phyloP scores from a whole-genome alignment of 2,113 vertebrate genomes.

The Syngnathus typhle region DNA sequence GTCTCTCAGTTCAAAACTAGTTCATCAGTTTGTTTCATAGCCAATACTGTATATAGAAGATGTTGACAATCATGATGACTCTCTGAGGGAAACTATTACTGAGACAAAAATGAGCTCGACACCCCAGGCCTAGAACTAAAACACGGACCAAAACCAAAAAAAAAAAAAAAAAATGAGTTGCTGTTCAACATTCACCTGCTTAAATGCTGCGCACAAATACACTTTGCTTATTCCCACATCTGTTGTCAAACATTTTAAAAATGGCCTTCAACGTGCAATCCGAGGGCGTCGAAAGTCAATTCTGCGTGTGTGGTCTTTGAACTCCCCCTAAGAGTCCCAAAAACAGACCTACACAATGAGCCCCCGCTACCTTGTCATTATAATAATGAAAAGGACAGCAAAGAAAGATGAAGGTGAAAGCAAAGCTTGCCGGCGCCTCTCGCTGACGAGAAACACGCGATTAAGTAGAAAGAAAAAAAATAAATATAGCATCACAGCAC shows the following conservation, averaged over 20 bases:
- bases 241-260: constrained; percentile 7
- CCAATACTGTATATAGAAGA: no score
- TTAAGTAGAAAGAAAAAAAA: constrained; percentile 34
- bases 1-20: no score
- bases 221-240: constrained; percentile 6
- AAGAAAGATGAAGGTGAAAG: constrained; percentile 62
- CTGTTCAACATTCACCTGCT: constrained; percentile 33
- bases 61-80: no score
- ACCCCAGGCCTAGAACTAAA: no score
- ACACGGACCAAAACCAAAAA: no score
- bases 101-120: no score
- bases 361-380: constrained; percentile 67
- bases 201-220: background rate
- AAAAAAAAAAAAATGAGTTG: no score
- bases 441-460: constrained; percentile 50
- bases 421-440: constrained; percentile 62
- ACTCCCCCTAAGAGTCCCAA: constrained; percentile 37
- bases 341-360: constrained; percentile 34
- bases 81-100: no score
- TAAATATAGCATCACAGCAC: constrained; percentile 23
- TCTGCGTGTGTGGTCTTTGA: constrained; percentile 37
- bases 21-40: no score
- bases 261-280: background rate
- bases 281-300: background rate
- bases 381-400: constrained; percentile 67